Evolutionary conservation across 2,797 vertebrate genomes (phyloP).

Genomic region (Forpus xanthops): DNA sequence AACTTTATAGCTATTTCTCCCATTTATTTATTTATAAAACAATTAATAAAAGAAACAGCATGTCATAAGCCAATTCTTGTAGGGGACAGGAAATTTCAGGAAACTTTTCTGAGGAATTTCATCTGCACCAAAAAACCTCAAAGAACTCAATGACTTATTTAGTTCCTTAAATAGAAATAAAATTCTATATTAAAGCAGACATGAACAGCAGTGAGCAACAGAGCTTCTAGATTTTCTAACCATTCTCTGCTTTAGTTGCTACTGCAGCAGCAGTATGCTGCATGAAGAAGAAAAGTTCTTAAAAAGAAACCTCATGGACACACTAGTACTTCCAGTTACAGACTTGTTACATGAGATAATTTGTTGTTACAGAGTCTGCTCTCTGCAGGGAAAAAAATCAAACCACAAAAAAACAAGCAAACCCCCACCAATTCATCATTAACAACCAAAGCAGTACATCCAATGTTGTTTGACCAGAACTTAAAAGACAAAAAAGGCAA

Average conservation of each 20-base stretch:
- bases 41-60: background rate
- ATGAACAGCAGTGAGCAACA: background rate
- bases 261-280: background rate
- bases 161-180: background rate
- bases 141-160: background rate
- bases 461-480: background rate
- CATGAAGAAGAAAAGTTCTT: background rate
- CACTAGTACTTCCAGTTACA: background rate
- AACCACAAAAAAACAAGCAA: background rate
- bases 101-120: background rate
- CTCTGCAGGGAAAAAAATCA: background rate
- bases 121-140: background rate
- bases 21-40: background rate
- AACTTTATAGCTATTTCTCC: background rate
- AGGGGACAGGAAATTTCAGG: background rate
- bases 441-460: background rate
- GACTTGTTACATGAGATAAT: background rate
- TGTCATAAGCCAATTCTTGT: rapidly evolving
- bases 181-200: background rate
- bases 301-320: background rate
- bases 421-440: rapidly evolving
- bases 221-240: background rate
- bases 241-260: background rate
- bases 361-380: background rate
- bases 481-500: background rate